Base-by-base conservation (phyloP, 2,113 vertebrate species). In the Cryptoleucopteryx plumbea region DNA sequence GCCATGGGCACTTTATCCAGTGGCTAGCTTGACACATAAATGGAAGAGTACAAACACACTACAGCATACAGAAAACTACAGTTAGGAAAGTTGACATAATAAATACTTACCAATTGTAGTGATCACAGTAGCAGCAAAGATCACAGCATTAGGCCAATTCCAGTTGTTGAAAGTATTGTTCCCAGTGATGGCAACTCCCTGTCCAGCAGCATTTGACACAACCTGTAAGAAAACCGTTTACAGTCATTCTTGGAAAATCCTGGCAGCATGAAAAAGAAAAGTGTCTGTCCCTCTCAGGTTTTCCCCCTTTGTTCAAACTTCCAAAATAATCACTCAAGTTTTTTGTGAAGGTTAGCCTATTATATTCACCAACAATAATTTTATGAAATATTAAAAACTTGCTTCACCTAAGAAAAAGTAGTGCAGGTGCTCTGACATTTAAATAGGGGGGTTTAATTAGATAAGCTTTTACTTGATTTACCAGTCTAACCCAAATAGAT, bases 141-240 rank as follows among this genome's bases (percentile, higher is more conserved):
- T 99, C 91, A 99, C 99, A 2, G 99, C 99, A 3, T 99, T 99
- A 38, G 99, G 99, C 99, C 99, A 99, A 91, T 99, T 99, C 99
- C 99, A 99, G 97, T 99, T 99, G 98, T 99, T 99, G 92, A 99
- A 99, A 45, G 99, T 99, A 92, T 98, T 99, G 85, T 98, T 99
- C 82, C 99, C 99, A 2, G 99, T 99, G 86, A 99, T 99, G 62
- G 99, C 99, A 97, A 99, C 98, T 0, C 99, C 99, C 94, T 99
- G 99, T 36, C 98, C 99, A 47, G 99, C 98, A 97, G 99, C 99
- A 68, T 99, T 97, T 58, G 99, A 99, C 22, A 99, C 99, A 22
- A 98, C 97, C 99, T 99, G 81, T 31, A 94, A 70, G 56, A 71
- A 83, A 65, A 96, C 19, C 77, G 59, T 16, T 62, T 31, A 34